A percentile compares a stretch with the other conserved stretches of the same genome.
Evolutionary conservation across 2,797 vertebrate genomes (phyloP).

Genomic region (Lerista edwardsae): DNA sequence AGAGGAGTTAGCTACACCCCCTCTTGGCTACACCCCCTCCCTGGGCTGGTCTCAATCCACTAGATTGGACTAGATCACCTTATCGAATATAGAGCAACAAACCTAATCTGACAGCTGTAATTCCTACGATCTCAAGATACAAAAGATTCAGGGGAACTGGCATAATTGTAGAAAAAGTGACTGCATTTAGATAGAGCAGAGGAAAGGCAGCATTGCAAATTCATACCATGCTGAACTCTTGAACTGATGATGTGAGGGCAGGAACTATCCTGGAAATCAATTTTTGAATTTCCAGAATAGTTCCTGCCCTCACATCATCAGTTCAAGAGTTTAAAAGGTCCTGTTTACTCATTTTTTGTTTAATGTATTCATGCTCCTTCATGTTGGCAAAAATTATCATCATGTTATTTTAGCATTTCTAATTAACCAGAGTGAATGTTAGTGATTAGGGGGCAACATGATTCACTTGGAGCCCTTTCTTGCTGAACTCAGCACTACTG

Average conservation of each 20-base stretch:
- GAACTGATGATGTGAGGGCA: background rate
- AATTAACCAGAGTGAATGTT: slow-evolving; percentile 61
- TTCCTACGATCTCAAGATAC: no score
- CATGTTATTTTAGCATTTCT: slow-evolving; percentile 64
- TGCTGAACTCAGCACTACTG: slow-evolving; percentile 53
- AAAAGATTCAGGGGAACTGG: no score
- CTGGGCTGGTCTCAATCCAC: no score
- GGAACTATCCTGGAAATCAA: slow-evolving; percentile 35
- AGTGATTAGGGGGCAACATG: background rate
- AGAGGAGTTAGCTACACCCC: no score
- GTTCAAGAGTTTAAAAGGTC: background rate
- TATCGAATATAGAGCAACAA: no score
- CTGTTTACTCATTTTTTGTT: slow-evolving; percentile 53
- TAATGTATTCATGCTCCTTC: slow-evolving; percentile 65
- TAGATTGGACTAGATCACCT: no score
- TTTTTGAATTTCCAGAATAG: background rate
- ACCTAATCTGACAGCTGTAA: no score
- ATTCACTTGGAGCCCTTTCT: slow-evolving; percentile 31
- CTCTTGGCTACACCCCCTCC: no score
- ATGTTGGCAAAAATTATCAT: slow-evolving; percentile 57
- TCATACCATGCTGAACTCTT: background rate
- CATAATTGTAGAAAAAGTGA: no score
- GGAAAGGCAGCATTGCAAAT: background rate
- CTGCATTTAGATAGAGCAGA: no score
- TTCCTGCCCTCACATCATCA: slow-evolving; percentile 36